These are phyloP conservation scores for Eptatretus burgeri DNA, from an alignment of 2,113 vertebrate species.

Conservation along the genomic window DNA sequence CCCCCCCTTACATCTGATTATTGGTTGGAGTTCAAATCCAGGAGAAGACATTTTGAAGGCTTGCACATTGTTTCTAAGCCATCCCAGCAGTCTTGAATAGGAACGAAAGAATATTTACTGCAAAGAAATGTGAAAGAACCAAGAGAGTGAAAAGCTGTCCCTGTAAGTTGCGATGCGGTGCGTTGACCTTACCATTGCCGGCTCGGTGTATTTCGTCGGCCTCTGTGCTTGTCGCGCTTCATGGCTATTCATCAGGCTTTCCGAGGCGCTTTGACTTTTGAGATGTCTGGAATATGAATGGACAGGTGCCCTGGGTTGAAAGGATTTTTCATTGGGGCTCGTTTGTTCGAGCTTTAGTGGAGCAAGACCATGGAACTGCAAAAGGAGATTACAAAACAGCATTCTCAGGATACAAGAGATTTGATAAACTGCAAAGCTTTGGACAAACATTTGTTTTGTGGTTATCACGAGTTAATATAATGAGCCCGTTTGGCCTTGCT, in stretches of 20 bases:
- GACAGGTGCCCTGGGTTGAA: conserved; percentile 10
- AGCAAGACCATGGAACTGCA: conserved; percentile 18
- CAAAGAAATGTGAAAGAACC: too few species aligned
- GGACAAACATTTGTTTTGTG: conserved; percentile 16
- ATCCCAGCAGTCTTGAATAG: too few species aligned
- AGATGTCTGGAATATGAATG: conserved; percentile 6
- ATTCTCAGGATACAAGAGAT: conserved; percentile 13
- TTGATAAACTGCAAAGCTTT: conserved; percentile 14
- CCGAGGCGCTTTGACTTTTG: conserved; percentile 11
- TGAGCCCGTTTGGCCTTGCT: conserved; percentile 14
- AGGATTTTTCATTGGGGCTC: conserved; percentile 10
- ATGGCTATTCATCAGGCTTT: conserved; percentile 12
- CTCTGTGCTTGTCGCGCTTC: conserved; percentile 3
- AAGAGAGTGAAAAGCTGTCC: too few species aligned
- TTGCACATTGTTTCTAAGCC: too few species aligned
- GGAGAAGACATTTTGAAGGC: too few species aligned
- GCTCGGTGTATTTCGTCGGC: background rate
- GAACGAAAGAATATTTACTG: too few species aligned
- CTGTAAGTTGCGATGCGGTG: too few species aligned
- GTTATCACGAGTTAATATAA: conserved; percentile 13
- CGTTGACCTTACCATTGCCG: background rate
- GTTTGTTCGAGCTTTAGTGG: conserved; percentile 15
- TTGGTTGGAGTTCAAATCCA: too few species aligned
- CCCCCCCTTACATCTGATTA: too few species aligned
- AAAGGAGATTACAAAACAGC: conserved; percentile 10